Conservation (phyloP, 2,797 vertebrate species). For the Hafferia zeledoni region DNA sequence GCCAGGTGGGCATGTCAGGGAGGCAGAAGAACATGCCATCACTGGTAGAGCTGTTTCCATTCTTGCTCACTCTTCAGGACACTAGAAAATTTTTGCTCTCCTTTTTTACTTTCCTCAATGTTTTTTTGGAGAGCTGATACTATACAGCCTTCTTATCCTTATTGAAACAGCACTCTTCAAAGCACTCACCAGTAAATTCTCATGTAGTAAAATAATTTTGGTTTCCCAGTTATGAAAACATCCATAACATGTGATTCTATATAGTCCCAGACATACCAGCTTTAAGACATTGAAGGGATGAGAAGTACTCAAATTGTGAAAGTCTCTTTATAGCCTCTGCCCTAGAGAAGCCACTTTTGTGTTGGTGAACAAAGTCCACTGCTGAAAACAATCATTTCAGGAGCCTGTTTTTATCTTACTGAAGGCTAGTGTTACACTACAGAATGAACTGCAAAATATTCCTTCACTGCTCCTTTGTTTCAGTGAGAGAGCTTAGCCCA, state of each 20-base stretch:
- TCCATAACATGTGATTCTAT: neutral
- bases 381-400: conserved; percentile 52
- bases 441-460: conserved; percentile 34
- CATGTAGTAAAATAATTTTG: neutral
- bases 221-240: neutral
- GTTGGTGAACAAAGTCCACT: neutral
- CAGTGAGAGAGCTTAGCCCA: conserved; percentile 2
- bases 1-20: fast-evolving
- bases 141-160: neutral
- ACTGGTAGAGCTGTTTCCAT: neutral
- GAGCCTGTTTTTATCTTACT: conserved; percentile 35
- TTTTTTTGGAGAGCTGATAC: neutral
- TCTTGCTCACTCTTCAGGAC: neutral
- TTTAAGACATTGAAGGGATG: neutral
- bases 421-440: neutral
- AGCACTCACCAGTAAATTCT: neutral
- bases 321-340: neutral
- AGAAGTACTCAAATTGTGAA: neutral
- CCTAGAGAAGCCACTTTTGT: neutral
- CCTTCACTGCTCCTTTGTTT: neutral
- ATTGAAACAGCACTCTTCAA: neutral
- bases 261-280: neutral
- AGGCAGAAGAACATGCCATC: neutral
- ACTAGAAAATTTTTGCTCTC: neutral
- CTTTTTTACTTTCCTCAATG: neutral